Evolutionary conservation across 2,797 vertebrate genomes (phyloP), one percentile per base, ranked within the genome.

Genomic region (Siniperca scherzeri): DNA sequence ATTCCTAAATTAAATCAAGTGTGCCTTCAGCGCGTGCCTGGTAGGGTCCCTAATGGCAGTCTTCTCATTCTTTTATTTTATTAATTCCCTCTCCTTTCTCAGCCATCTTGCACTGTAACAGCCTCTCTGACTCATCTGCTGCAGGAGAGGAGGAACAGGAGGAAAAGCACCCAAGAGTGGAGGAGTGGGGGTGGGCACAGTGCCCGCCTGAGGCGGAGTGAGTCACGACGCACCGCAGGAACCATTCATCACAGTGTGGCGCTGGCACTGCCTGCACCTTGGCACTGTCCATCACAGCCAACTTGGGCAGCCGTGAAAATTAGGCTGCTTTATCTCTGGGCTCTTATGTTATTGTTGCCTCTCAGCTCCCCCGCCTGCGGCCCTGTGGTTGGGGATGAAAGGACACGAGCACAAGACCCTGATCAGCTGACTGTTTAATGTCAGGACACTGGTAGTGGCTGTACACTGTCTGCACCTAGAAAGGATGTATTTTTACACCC

Each of bases 71-170:
- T 89, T 87, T 89, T 81, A 88, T 91, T 89, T 80, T 80, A 91
- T 94, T 93, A 93, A 93, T 93, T 88, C 89, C 69, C 86, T 82
- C 78, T 78, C 83, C 77, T 83, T 62, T 69, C 90, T 86, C 81
- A 78, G 83, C 88, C 86, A 74, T 86, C 84, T 82, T 72, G 81
- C 86, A 90, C 90, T 89, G 89, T 90, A 93, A 82, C 89, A 91
- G 91, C 88, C 90, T 91, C 86, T 93, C 89, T 95, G 94, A 94
- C 92, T 95, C 94, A 95, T 95, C 91, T 82, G 86, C 91, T 91
- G 91, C 89, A 91, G 93, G 78, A 90, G 90, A 77, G 80, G 77
- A 64, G 89, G 79, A 74, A 77, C 56, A 52, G 60, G 68, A 70
- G 86, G 82, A 76, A 80, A 74, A 83, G 87, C 83, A 87, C 87